Evolutionary conservation across 1,140 invertebrate species (phyloP).

Genomic region (Calycopis cecrops): DNA sequence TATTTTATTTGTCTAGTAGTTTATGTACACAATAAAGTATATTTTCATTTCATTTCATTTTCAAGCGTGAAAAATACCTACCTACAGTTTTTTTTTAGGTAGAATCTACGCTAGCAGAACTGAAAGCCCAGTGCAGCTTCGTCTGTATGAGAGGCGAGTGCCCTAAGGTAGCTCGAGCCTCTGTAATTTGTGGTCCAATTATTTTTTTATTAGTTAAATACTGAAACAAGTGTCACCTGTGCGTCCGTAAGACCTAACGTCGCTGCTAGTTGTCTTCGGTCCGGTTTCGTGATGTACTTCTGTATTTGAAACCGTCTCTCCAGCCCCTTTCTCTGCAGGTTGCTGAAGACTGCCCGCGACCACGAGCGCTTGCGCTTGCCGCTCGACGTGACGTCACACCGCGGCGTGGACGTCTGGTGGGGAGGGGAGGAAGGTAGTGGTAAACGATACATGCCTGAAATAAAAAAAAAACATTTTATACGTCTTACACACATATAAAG

Average conservation of each 20-base stretch:
- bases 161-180: no score
- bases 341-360: slow-evolving; percentile 96
- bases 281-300: slow-evolving; percentile 96
- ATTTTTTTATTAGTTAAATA: no score
- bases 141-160: no score
- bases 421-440: slow-evolving; percentile 54
- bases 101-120: no score
- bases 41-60: no score
- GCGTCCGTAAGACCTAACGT: slow-evolving; percentile 93
- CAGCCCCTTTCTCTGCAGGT: slow-evolving; percentile 91
- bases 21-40: no score
- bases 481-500: no score
- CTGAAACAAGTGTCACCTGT: slow-evolving; percentile 74
- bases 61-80: no score
- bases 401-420: slow-evolving; percentile 36
- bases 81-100: no score
- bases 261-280: slow-evolving; percentile 91
- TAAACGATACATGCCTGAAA: slow-evolving; percentile 32
- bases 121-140: no score
- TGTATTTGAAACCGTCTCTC: slow-evolving; percentile 93
- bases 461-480: slow-evolving; percentile 4
- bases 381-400: slow-evolving; percentile 60
- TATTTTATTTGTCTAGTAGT: no score
- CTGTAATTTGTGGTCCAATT: no score
- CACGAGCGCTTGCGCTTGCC: slow-evolving; percentile 90